Evolutionary conservation across 2,797 vertebrate genomes (phyloP).

Genomic region (Pristis pectinata): DNA sequence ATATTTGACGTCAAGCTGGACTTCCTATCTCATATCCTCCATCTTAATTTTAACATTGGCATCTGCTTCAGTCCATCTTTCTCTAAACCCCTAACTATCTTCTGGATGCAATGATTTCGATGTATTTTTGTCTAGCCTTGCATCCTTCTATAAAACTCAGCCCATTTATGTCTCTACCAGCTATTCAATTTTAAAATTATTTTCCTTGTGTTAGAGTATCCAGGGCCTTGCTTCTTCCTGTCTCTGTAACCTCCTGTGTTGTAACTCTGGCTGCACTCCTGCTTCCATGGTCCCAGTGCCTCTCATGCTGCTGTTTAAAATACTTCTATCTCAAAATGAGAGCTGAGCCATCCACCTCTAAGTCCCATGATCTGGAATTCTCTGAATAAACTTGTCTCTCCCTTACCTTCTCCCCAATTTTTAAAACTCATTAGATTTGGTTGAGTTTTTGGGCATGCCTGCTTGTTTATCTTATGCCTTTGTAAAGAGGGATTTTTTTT

Average conservation of each 20-base stretch:
- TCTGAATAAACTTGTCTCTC: not conserved
- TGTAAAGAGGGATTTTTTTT: not conserved
- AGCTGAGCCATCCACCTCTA: not conserved
- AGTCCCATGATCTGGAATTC: not conserved
- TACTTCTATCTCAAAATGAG: not conserved
- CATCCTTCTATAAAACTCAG: not conserved
- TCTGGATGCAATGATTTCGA: not conserved
- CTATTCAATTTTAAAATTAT: not conserved
- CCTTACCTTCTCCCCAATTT: not conserved
- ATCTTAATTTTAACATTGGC: too few relatives aligned
- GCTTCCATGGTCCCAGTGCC: not conserved
- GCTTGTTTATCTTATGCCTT: not conserved
- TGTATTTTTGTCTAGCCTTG: not conserved
- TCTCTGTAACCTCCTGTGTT: not conserved
- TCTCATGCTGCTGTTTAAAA: not conserved
- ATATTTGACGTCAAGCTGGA: not conserved
- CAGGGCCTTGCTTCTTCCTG: too few relatives aligned
- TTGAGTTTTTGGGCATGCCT: not conserved
- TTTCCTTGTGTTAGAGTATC: too few relatives aligned
- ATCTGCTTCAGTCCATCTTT: not conserved
- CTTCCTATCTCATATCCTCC: not conserved
- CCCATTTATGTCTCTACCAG: not conserved
- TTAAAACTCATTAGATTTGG: not conserved
- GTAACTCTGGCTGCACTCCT: not conserved
- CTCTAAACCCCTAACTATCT: not conserved